phyloP scores from a whole-genome alignment of 2,888 invertebrate genomes.

The Andrena praecox region DNA sequence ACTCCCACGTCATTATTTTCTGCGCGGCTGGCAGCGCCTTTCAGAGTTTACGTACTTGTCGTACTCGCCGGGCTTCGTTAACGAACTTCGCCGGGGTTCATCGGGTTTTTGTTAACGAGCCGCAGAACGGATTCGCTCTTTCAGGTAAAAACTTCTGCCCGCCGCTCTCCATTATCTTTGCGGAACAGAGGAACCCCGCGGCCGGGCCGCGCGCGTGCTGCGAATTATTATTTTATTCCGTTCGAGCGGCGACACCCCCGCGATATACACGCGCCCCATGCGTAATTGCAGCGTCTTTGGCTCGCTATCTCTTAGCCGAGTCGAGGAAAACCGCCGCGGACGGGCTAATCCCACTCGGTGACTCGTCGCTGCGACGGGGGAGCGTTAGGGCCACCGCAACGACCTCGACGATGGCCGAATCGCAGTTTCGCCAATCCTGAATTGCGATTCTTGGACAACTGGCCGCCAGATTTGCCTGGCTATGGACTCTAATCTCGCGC shows the following conservation, averaged over 20 bases:
- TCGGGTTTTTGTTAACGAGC: slow-evolving; percentile 72
- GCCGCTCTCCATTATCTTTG: slow-evolving; percentile 56
- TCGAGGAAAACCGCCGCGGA: not conserved
- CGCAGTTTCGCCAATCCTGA: slow-evolving; percentile 1
- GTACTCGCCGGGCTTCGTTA: slow-evolving; percentile 61
- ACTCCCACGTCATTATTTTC: slow-evolving; percentile 68
- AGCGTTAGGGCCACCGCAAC: slow-evolving; percentile 8
- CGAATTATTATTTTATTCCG: slow-evolving; percentile 58
- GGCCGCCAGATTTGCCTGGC: slow-evolving; percentile 10
- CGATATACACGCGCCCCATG: not conserved
- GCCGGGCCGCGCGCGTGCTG: slow-evolving; percentile 42
- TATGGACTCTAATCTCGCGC: slow-evolving; percentile 13
- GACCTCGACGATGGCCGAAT: not conserved
- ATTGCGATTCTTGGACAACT: not conserved
- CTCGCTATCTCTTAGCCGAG: not conserved
- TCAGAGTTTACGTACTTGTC: slow-evolving; percentile 67
- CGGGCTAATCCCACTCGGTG: not conserved
- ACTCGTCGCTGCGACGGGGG: not conserved
- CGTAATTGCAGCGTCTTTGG: slow-evolving; percentile 4
- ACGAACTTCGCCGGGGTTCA: slow-evolving; percentile 68
- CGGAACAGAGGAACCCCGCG: slow-evolving; percentile 21
- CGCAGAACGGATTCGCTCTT: slow-evolving; percentile 58
- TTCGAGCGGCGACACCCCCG: not conserved
- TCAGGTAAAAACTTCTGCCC: slow-evolving; percentile 60
- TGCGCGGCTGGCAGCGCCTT: slow-evolving; percentile 50